Evolutionary conservation across 1,140 invertebrate genomes (phyloP).

Genomic region (Heliconius congener): DNA sequence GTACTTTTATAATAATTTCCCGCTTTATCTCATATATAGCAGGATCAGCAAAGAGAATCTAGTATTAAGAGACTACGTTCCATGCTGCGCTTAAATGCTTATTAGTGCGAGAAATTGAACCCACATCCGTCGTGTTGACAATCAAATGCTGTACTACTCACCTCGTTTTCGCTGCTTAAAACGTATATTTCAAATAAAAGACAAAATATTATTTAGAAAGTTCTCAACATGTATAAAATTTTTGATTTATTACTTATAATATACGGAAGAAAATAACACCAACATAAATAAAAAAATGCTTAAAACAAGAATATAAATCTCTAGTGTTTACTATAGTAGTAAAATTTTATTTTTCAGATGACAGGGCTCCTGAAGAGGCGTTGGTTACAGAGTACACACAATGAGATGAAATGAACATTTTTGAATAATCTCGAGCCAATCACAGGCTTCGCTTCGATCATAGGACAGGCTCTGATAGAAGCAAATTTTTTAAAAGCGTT

Average conservation of each 20-base stretch:
- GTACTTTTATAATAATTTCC: too few relatives aligned
- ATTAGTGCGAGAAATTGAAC: too few relatives aligned
- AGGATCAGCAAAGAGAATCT: too few relatives aligned
- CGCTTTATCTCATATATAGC: too few relatives aligned
- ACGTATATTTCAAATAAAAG: too few relatives aligned
- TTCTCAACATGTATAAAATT: neutral
- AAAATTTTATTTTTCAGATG: slow-evolving; percentile 67
- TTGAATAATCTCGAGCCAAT: slow-evolving; percentile 49
- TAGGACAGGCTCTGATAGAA: slow-evolving; percentile 30
- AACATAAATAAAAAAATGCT: neutral
- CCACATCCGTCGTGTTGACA: too few relatives aligned
- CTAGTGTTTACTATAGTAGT: neutral
- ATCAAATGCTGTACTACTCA: too few relatives aligned
- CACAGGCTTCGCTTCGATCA: slow-evolving; percentile 46
- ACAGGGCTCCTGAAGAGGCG: slow-evolving; percentile 73
- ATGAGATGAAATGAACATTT: slow-evolving; percentile 60
- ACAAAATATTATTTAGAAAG: too few relatives aligned
- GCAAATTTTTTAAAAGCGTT: slow-evolving; percentile 63
- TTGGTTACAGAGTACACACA: slow-evolving; percentile 69
- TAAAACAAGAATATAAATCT: neutral
- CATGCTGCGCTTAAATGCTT: too few relatives aligned
- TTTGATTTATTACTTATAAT: neutral
- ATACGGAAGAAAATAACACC: neutral
- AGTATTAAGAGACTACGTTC: too few relatives aligned
- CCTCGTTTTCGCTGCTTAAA: too few relatives aligned